These are phyloP conservation scores for Malthinus seriepunctatus DNA, from an alignment of 2,888 invertebrate species.

Conservation along the genomic window DNA sequence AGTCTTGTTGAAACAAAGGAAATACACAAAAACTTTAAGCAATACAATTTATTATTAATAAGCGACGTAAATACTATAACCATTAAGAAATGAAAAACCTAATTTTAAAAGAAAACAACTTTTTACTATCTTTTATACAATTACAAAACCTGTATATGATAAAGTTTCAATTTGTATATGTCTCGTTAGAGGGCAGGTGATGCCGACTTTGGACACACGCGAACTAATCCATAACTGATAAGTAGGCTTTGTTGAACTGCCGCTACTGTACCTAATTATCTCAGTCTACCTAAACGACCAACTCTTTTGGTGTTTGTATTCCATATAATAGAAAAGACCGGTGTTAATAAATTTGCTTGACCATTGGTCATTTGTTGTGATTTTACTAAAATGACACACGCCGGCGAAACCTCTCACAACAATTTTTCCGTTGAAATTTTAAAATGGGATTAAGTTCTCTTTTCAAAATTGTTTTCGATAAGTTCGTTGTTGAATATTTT, in stretches of 20 bases:
- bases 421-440: too few relatives aligned
- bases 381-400: not conserved
- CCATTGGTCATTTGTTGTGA: constrained; percentile 11
- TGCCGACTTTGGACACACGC: constrained; percentile 41
- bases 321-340: constrained; percentile 19
- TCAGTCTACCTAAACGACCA: constrained; percentile 29
- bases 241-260: constrained; percentile 38
- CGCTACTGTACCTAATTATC: constrained; percentile 36
- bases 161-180: constrained; percentile 38
- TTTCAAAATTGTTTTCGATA: too few relatives aligned
- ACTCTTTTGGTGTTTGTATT: constrained; percentile 23
- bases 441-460: too few relatives aligned
- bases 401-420: too few relatives aligned
- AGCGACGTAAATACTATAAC: not conserved
- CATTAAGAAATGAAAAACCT: constrained; percentile 6
- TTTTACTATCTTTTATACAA: constrained; percentile 15
- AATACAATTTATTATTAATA: too few relatives aligned
- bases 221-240: constrained; percentile 47
- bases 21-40: too few relatives aligned
- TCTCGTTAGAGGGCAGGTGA: constrained; percentile 42
- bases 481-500: too few relatives aligned
- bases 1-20: too few relatives aligned
- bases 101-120: constrained; percentile 15
- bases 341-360: constrained; percentile 23
- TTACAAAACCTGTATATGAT: constrained; percentile 22